Percentiles rank a stretch among this genome's conserved stretches.
These are phyloP conservation scores for Calephelis nemesis DNA, from an alignment of 1,140 invertebrate genomes.

Conservation along the genomic window DNA sequence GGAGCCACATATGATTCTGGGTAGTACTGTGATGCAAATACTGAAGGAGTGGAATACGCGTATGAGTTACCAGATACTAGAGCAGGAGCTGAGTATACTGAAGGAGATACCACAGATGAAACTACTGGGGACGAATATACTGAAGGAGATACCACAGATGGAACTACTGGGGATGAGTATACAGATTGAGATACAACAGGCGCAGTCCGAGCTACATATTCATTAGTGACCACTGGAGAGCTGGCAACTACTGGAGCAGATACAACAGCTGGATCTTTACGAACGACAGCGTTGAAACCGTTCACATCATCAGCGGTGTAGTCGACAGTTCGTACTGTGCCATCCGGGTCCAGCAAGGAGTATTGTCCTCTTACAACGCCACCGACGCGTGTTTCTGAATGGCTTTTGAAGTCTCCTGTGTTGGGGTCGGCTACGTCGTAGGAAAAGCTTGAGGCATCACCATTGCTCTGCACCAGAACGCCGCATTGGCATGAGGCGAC, in stretches of 20 bases:
- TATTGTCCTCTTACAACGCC: constrained; percentile 45
- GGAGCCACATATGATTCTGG: background rate
- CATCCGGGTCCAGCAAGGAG: constrained; percentile 47
- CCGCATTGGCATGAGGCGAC: constrained; percentile 40
- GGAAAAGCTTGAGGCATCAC: constrained; percentile 41
- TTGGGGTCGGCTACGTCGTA: constrained; percentile 54
- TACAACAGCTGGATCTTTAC: constrained; percentile 37
- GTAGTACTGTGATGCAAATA: background rate
- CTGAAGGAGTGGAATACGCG: background rate
- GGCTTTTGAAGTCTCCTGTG: constrained; percentile 56
- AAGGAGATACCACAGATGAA: background rate
- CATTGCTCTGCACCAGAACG: constrained; percentile 30
- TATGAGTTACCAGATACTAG: background rate
- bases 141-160: background rate
- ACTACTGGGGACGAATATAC: background rate
- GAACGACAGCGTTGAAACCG: constrained; percentile 47
- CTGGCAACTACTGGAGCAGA: constrained; percentile 23
- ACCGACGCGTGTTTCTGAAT: constrained; percentile 43
- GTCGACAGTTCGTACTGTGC: constrained; percentile 47
- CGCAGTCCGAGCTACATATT: background rate
- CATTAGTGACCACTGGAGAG: constrained; percentile 1
- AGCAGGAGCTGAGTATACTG: background rate
- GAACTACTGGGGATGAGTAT: background rate
- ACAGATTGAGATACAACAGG: background rate
- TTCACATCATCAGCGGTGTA: constrained; percentile 49